A percentile compares a stretch with the other conserved stretches of the same genome.
These are phyloP conservation scores for Leucophenga montana DNA, from an alignment of 2,888 invertebrate species.

Conservation along the genomic window DNA sequence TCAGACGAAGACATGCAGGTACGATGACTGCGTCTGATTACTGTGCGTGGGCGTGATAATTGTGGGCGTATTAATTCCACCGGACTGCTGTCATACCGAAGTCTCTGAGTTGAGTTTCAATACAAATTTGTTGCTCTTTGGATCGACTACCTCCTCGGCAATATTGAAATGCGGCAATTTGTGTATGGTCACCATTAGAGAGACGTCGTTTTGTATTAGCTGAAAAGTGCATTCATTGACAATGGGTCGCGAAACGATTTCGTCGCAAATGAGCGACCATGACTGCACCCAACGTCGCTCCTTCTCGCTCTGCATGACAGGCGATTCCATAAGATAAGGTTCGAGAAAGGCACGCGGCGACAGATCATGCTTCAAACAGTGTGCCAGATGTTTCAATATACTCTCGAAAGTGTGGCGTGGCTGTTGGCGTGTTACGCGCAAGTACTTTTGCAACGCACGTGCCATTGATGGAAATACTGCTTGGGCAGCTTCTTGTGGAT, in stretches of 20 bases:
- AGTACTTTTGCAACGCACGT: conserved; percentile 94
- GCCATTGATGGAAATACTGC: conserved; percentile 98
- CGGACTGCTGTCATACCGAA: conserved; percentile 84
- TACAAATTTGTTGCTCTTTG: conserved; percentile 95
- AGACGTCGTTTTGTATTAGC: conserved; percentile 92
- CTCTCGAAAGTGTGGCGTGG: conserved; percentile 95
- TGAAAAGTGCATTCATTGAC: conserved; percentile 90
- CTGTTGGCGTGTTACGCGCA: conserved; percentile 95
- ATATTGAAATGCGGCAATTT: conserved; percentile 94
- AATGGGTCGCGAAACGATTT: conserved; percentile 89
- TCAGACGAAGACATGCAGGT: conserved; percentile 70
- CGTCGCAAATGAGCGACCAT: conserved; percentile 97
- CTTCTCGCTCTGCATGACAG: conserved; percentile 88
- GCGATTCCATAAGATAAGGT: conserved; percentile 89
- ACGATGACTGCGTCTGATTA: conserved; percentile 71
- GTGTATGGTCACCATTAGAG: conserved; percentile 88
- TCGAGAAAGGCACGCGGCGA: conserved; percentile 96
- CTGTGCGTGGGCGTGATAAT: conserved; percentile 66
- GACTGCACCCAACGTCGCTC: conserved; percentile 88
- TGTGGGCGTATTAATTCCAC: conserved; percentile 44
- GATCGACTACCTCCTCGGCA: conserved; percentile 96
- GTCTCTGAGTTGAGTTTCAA: conserved; percentile 96
- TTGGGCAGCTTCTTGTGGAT: conserved; percentile 96
- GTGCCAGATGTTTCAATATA: conserved; percentile 90
- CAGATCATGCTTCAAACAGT: conserved; percentile 93